Evolutionary conservation across 2,888 invertebrate species (phyloP), one percentile per base, ranked within the genome.

Genomic region (Baccha elongata): DNA sequence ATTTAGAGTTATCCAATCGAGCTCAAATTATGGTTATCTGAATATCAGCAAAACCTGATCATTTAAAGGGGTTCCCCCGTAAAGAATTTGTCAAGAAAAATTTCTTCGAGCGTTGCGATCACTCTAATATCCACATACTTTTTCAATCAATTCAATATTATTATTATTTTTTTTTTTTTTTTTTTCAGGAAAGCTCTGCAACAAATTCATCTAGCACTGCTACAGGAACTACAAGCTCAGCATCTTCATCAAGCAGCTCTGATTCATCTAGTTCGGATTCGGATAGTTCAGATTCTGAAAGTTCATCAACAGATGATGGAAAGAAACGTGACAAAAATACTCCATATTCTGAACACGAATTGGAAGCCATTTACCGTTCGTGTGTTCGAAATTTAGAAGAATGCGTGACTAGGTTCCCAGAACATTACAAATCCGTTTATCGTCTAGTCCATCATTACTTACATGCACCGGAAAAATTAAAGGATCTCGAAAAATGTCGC

Each of bases 371-470:
- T 62, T 93, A 95, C 32, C 90, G 92, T 29, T 92, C 92, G 40
- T 97, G 97, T 87, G 90, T 96, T 13, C 92, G 93, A 87, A 97
- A 97, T 29, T 91, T 98, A 84, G 95, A 96, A 90, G 94, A 96
- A 87, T 98, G 98, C 87, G 93, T 96, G 6, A 93, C 94, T 53
- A 92, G 98, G 52, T 96, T 98, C 89, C 95, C 97, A 0, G 96
- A 97, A 86, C 97, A 98, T 90, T 98, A 98, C 89, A 98, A 98
- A 91, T 96, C 98, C 0, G 92, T 97, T 64, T 98, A 97, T 90
- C 93, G 98, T 85, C 91, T 98, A 60, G 95, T 97, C 1, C 94
- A 97, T 89, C 94, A 96, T 87, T 97, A 95, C 89, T 95, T 95
- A 88, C 93, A 94, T 86, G 94, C 94, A 58, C 91, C 91, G 26